These are phyloP conservation scores for Monomorium pharaonis DNA, from an alignment of 1,140 invertebrate species.

Conservation along the genomic window DNA sequence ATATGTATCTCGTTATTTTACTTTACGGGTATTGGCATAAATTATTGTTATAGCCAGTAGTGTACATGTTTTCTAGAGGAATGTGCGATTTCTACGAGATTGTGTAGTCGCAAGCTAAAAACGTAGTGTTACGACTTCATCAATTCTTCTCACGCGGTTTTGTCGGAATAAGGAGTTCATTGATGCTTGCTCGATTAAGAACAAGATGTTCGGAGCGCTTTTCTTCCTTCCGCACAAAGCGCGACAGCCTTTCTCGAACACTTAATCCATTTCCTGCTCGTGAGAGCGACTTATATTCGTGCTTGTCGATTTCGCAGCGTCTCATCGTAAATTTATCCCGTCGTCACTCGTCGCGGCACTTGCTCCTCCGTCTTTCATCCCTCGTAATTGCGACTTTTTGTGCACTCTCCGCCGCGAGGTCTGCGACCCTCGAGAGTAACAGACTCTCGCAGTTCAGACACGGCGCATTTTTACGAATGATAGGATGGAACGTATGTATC, in stretches of 20 bases:
- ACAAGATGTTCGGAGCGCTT: neutral
- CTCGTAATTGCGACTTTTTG: slow-evolving; percentile 33
- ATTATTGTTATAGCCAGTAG: neutral
- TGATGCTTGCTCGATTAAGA: slow-evolving; percentile 26
- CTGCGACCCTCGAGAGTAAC: slow-evolving; percentile 41
- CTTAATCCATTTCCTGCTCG: slow-evolving; percentile 14
- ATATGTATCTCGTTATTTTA: neutral
- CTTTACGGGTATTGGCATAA: neutral
- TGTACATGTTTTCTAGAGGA: neutral
- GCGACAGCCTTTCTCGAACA: neutral
- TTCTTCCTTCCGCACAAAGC: neutral
- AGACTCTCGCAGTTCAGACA: slow-evolving; percentile 26
- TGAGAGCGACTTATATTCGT: slow-evolving; percentile 5
- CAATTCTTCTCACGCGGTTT: slow-evolving; percentile 1
- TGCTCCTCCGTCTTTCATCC: neutral
- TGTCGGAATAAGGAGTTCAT: no score
- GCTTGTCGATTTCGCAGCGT: slow-evolving; percentile 20
- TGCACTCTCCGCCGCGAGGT: neutral
- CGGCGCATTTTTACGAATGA: slow-evolving; percentile 2
- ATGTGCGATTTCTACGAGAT: neutral
- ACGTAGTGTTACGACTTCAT: slow-evolving; percentile 23
- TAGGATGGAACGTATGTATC: neutral
- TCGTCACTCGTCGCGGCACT: slow-evolving; percentile 4
- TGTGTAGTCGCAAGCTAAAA: neutral
- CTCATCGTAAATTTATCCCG: slow-evolving; percentile 31